Percentiles rank a stretch among this genome's conserved stretches.
These are phyloP conservation scores for Zosterops borbonicus DNA, from an alignment of 2,113 vertebrate species.

Conservation along the genomic window DNA sequence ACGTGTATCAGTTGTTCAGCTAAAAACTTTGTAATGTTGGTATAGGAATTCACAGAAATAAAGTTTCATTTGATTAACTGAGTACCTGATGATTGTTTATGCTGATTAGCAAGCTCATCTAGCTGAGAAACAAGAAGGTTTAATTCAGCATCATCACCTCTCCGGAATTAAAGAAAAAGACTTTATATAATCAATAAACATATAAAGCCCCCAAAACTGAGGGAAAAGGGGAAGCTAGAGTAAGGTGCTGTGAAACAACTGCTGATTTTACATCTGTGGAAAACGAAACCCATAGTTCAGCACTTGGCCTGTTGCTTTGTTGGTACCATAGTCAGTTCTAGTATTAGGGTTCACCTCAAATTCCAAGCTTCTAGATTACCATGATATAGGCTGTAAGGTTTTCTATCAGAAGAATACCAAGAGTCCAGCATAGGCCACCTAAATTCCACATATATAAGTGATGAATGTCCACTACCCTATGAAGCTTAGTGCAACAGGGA, in stretches of 20 bases:
- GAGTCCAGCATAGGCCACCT: not conserved
- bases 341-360: not conserved
- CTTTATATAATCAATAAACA: fast-evolving
- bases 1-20: not conserved
- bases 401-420: not conserved
- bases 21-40: not conserved
- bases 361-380: not conserved
- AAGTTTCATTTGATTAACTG: constrained; percentile 11
- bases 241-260: not conserved
- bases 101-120: not conserved
- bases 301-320: not conserved
- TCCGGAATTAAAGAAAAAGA: not conserved
- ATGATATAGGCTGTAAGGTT: fast-evolving
- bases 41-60: constrained; percentile 13
- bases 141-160: not conserved
- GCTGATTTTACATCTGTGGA: not conserved
- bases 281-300: not conserved
- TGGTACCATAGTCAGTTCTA: not conserved
- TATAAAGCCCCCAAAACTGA: not conserved
- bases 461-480: fast-evolving
- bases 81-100: not conserved
- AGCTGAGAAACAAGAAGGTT: not conserved
- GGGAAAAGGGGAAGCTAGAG: not conserved
- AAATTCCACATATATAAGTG: not conserved
- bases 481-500: not conserved